Evolutionary conservation across 1,140 invertebrate genomes (phyloP), one percentile per base, ranked within the genome.

Genomic region (Calephelis virginiensis): DNA sequence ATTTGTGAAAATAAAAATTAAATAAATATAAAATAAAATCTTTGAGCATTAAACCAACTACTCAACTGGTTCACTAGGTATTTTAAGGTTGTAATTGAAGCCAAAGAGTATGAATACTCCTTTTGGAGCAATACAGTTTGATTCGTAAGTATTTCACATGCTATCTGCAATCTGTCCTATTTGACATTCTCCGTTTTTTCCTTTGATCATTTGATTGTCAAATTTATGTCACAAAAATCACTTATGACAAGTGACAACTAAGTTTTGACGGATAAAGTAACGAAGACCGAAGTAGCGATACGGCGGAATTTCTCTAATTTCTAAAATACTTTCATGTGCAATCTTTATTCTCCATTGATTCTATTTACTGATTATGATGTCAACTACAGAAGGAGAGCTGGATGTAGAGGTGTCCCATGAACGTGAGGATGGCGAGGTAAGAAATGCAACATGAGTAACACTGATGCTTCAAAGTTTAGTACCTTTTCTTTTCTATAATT

Each of bases 401-500:
- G 88, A 89, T 72, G 71, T 90, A 59, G 88, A 88, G 62, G 80
- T 86, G 64, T 73, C 78, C 68, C 76, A 79, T 77, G 88, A 90
- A 77, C 73, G 76, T 61, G 88, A 90, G 75, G 88, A 90, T 61
- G 88, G 88, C 71, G 88, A 90, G 88, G 88, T 90, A 78, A 82
- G 70, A 56, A 50, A 28, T 17, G 46, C 14, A 49, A 61, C 38
- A 48, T 14, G 46, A 43, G 49, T 59, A 37, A 63, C 8, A 17
- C 10, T 14, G 8, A 53, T 63, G 61, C 11, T 8, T n/a, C 12
- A 63, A 17, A 63, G 48, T 43, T 43, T 47, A 38, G 61, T 63
- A 60, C 46, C 61, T n/a, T 46, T 37, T 45, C 65, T 49, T 65
- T 71, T n/a, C 53, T 12, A 45, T 11, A 28, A 17, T 12, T 8